Evolutionary conservation across 1,140 invertebrate genomes (phyloP), one percentile per base, ranked within the genome.

Genomic region (Drosophila auraria): DNA sequence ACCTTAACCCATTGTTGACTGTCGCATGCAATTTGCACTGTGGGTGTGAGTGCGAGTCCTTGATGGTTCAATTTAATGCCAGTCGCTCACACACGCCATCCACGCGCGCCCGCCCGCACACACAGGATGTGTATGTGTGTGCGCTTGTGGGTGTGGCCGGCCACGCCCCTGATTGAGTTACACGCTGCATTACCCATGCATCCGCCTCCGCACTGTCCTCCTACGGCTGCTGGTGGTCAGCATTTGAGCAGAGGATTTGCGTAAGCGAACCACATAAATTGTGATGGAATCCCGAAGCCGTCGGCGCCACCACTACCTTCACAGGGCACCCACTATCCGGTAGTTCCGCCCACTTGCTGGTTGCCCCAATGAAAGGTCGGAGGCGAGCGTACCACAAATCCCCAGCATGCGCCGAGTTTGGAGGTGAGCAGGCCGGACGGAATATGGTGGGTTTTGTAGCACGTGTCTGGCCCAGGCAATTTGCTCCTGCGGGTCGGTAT

Each of bases 161-260:
- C 76, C 59, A 59, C 76, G 68, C 65, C 75, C 40, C 75, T 79
- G 76, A 79, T 79, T 79, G 59, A 79, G 77, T 79, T 79, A 79
- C 76, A 78, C 49, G 77, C 77, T 79, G 66, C 76, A 79, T 79
- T 79, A 79, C 30, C 65, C 76, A 49, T 72, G 76, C 66, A 72
- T 47, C 47, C 74, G 53, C 25, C 71, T 17, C 44, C 30, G 23
- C 44, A 40, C 45, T 15, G 40, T 25, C 38, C 23, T 5, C 33
- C 36, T 38, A 38, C 14, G 20, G 59, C 30, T 25, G 36, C 20
- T 20, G 61, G 17, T 57, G 51, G 49, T 17, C 27, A 57, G 69
- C 15, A 45, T 38, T 53, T 12, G 30, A 23, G 54, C 51, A 38
- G 56, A 50, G 56, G 74, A 69, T 69, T 78, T 78, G 74, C 75